Conservation (phyloP, 2,797 vertebrate species). For the Tapirus indicus region DNA sequence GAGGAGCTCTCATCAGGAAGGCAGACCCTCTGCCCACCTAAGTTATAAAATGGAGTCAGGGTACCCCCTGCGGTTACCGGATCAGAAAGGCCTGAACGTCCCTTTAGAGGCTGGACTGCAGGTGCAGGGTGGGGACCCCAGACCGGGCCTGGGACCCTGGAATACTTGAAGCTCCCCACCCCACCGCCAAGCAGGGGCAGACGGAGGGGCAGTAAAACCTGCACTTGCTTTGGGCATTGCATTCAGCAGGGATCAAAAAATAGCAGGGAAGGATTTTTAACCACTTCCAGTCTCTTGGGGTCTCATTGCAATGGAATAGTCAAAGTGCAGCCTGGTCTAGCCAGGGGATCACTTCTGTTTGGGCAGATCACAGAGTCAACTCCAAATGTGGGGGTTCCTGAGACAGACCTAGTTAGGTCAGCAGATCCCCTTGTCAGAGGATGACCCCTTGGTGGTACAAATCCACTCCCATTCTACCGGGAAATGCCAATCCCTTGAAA, state of each 20-base stretch:
- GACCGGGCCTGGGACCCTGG: not conserved
- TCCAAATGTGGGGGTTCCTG: not conserved
- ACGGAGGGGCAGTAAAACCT: accelerated
- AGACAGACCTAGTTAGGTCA: not conserved
- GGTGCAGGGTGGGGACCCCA: not conserved
- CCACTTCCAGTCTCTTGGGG: not conserved
- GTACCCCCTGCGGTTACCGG: not conserved
- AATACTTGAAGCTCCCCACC: not conserved
- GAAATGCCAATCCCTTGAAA: not conserved
- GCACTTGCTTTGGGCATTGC: too few relatives aligned
- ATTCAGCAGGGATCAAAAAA: not conserved
- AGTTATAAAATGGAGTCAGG: not conserved
- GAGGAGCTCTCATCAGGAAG: not conserved
- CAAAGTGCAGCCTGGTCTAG: not conserved
- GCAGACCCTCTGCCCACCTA: not conserved
- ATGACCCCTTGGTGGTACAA: accelerated
- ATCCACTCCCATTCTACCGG: not conserved
- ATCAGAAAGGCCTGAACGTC: not conserved
- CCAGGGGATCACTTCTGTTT: not conserved
- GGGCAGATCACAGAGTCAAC: not conserved
- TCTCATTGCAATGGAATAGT: not conserved
- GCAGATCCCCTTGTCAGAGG: not conserved
- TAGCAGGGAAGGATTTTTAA: not conserved
- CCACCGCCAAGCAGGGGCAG: not conserved
- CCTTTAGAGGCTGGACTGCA: not conserved